Evolutionary conservation across 2,797 vertebrate species (phyloP).

Genomic region (Mionectes olivaceus): DNA sequence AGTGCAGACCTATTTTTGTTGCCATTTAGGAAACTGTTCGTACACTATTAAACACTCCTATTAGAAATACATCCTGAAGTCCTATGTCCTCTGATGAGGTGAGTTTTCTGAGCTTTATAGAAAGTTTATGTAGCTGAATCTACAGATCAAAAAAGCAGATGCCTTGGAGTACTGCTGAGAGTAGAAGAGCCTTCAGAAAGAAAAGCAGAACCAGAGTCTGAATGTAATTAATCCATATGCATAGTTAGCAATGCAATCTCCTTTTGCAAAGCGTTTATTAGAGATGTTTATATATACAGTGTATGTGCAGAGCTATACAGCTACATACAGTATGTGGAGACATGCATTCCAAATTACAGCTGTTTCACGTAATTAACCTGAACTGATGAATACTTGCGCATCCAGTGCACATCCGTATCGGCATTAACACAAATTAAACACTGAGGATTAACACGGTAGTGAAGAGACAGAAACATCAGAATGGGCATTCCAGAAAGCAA

Average conservation of each 20-base stretch:
- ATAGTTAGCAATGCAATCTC: constrained; percentile 39
- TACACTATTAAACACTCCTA: constrained; percentile 18
- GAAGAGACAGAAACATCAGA: background rate
- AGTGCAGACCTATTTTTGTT: constrained; percentile 4
- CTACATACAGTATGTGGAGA: constrained; percentile 29
- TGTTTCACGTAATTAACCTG: background rate
- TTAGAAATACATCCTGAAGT: background rate
- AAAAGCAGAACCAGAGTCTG: constrained; percentile 43
- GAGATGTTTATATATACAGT: constrained; percentile 39
- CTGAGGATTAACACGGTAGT: background rate
- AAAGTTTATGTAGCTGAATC: background rate
- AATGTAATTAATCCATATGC: constrained; percentile 47
- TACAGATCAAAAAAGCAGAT: background rate
- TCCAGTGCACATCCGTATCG: background rate
- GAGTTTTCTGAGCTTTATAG: background rate
- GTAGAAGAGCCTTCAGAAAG: background rate
- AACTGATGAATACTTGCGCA: constrained; percentile 13
- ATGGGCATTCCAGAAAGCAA: background rate
- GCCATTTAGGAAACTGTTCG: background rate
- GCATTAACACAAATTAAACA: background rate
- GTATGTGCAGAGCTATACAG: constrained; percentile 1
- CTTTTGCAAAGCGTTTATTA: constrained; percentile 64
- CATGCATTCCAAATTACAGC: constrained; percentile 46
- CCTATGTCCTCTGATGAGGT: background rate
- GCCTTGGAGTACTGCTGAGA: background rate